These are phyloP conservation scores for Eutrigla gurnardus DNA, from an alignment of 2,797 vertebrate genomes.

Conservation along the genomic window DNA sequence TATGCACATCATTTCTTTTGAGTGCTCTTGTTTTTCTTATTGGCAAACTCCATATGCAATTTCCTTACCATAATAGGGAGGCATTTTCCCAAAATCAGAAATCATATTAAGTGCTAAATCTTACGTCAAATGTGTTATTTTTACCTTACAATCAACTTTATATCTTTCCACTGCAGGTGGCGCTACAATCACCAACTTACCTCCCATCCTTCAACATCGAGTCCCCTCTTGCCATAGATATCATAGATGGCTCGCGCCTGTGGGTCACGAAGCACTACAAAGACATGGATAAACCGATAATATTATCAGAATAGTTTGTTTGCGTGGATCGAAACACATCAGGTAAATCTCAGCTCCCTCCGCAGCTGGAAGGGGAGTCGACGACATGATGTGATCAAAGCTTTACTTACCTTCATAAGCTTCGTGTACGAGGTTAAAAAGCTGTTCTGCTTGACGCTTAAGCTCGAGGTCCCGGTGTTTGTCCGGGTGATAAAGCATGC, in stretches of 20 bases:
- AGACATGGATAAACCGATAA: slow-evolving; percentile 44
- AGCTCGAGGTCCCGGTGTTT: slow-evolving; percentile 98
- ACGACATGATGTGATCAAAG: neutral
- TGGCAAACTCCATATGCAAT: neutral
- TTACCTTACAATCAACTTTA: neutral
- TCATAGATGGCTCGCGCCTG: slow-evolving; percentile 98
- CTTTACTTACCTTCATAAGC: slow-evolving; percentile 94
- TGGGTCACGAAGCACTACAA: slow-evolving; percentile 95
- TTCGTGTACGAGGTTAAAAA: slow-evolving; percentile 97
- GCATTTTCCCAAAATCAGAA: neutral
- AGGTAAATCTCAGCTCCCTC: neutral
- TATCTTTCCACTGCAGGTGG: neutral
- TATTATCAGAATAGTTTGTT: neutral
- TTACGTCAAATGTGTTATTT: neutral
- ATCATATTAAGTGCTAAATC: too few relatives aligned
- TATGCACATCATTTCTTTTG: neutral
- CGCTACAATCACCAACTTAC: slow-evolving; percentile 79
- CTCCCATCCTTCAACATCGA: slow-evolving; percentile 99
- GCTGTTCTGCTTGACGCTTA: slow-evolving; percentile 93
- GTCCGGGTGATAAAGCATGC: slow-evolving; percentile 99
- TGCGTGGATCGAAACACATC: neutral
- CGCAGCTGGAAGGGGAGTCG: neutral
- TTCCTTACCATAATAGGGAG: neutral
- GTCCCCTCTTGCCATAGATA: slow-evolving; percentile 97
- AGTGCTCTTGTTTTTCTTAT: too few relatives aligned